Evolutionary conservation across 2,888 invertebrate genomes (phyloP).

Genomic region (Leucophenga montana): DNA sequence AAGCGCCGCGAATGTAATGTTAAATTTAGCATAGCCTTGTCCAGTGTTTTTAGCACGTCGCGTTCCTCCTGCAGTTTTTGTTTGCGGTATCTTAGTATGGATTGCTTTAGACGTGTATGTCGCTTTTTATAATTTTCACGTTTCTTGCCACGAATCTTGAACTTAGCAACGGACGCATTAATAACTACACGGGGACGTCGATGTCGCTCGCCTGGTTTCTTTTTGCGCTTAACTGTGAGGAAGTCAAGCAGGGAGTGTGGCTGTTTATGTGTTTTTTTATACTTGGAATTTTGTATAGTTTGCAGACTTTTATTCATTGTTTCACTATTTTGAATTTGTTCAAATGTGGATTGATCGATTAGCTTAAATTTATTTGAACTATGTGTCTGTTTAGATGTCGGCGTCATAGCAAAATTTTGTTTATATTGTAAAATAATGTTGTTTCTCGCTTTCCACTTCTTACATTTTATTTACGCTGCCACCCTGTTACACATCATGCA

Average conservation of each 20-base stretch:
- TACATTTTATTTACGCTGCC: background rate
- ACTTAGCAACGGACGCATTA: conserved; percentile 1
- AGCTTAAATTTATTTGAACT: conserved; percentile 52
- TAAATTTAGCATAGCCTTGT: background rate
- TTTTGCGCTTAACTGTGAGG: conserved; percentile 39
- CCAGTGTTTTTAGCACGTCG: background rate
- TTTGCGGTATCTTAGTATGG: conserved; percentile 51
- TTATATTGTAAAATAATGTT: no score
- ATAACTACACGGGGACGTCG: conserved; percentile 35
- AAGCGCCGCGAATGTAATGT: conserved; percentile 61
- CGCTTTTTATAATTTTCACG: conserved; percentile 39
- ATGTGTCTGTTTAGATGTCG: background rate
- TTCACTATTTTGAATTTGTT: conserved; percentile 37
- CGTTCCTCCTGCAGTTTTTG: conserved; percentile 28
- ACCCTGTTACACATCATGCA: background rate
- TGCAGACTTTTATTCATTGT: background rate
- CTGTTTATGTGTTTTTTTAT: conserved; percentile 48
- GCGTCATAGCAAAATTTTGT: no score
- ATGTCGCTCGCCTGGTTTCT: conserved; percentile 34
- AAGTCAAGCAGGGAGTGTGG: conserved; percentile 48
- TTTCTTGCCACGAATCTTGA: conserved; percentile 54
- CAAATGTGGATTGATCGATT: conserved; percentile 49
- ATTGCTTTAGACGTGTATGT: conserved; percentile 54
- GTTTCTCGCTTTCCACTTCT: no score
- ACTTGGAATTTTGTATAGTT: conserved; percentile 53